phyloP scores from a whole-genome alignment of 1,140 invertebrate genomes.

The Danaus melanippus region DNA sequence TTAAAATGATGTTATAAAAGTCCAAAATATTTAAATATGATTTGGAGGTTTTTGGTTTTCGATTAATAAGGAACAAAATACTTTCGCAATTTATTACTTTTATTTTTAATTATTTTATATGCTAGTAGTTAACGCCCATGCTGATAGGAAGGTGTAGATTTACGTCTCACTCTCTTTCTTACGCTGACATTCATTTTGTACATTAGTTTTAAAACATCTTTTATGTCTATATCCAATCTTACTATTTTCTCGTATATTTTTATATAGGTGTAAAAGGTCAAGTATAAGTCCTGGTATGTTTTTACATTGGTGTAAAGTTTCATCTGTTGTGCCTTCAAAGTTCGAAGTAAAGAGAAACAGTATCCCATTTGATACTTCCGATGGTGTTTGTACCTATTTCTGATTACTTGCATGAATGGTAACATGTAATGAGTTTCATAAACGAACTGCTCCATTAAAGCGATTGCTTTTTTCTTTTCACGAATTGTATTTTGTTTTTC shows the following conservation, averaged over 20 bases:
- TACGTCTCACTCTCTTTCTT: constrained; percentile 6
- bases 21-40: constrained; percentile 2
- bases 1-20: not conserved
- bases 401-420: constrained; percentile 25
- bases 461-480: constrained; percentile 20
- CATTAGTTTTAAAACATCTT: constrained; percentile 28
- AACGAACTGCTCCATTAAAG: constrained; percentile 33
- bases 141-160: not conserved
- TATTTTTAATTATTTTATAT: too few species aligned
- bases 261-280: constrained; percentile 16
- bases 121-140: too few species aligned
- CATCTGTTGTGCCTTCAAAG: constrained; percentile 33
- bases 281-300: not conserved
- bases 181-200: constrained; percentile 12
- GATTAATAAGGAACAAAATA: not conserved
- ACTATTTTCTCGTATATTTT: constrained; percentile 33
- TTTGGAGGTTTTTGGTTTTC: constrained; percentile 1
- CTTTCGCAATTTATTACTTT: too few species aligned
- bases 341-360: constrained; percentile 28
- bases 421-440: constrained; percentile 32
- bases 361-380: constrained; percentile 31
- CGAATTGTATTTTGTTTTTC: constrained; percentile 12
- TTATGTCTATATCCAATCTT: constrained; percentile 33
- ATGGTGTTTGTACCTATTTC: constrained; percentile 25
- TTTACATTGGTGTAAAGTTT: constrained; percentile 20